A percentile compares a stretch with the other conserved stretches of the same genome.
Evolutionary conservation across 1,140 invertebrate genomes (phyloP).

Genomic region (Neodiprion lecontei): DNA sequence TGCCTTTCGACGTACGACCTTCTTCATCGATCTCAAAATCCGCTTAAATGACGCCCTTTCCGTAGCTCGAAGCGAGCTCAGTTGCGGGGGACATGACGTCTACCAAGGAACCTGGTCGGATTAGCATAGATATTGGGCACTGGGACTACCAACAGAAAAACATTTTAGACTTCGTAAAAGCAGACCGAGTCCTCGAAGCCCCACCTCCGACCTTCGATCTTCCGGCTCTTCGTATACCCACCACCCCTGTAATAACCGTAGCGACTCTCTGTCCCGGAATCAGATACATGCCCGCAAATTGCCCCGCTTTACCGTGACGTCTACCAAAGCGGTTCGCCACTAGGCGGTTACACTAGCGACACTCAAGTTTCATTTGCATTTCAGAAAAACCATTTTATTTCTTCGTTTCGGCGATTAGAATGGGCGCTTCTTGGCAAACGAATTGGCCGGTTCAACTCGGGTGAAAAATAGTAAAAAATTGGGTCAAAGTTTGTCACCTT

Average conservation of each 20-base stretch:
- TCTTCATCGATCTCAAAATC: background rate
- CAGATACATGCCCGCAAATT: background rate
- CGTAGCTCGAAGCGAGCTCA: background rate
- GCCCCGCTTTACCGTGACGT: too few relatives aligned
- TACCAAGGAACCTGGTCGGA: conserved; percentile 34
- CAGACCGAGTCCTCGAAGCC: conserved; percentile 12
- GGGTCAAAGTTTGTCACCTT: too few relatives aligned
- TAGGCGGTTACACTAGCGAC: too few relatives aligned
- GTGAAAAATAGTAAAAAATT: too few relatives aligned
- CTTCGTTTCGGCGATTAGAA: too few relatives aligned
- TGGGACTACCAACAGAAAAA: conserved; percentile 35
- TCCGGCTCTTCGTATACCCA: background rate
- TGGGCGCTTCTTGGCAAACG: too few relatives aligned
- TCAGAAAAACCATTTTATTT: too few relatives aligned
- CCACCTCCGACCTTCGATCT: conserved; percentile 4
- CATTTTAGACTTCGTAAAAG: conserved; percentile 38
- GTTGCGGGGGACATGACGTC: conserved; percentile 26
- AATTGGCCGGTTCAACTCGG: too few relatives aligned
- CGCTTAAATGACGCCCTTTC: background rate
- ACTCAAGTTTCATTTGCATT: too few relatives aligned
- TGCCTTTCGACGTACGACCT: background rate
- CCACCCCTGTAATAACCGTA: background rate
- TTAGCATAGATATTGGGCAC: conserved; percentile 45
- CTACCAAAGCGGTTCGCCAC: too few relatives aligned
- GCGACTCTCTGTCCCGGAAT: background rate